phyloP scores from a whole-genome alignment of 64 coral and sea anemone genomes.

The Anthopleura sola region DNA sequence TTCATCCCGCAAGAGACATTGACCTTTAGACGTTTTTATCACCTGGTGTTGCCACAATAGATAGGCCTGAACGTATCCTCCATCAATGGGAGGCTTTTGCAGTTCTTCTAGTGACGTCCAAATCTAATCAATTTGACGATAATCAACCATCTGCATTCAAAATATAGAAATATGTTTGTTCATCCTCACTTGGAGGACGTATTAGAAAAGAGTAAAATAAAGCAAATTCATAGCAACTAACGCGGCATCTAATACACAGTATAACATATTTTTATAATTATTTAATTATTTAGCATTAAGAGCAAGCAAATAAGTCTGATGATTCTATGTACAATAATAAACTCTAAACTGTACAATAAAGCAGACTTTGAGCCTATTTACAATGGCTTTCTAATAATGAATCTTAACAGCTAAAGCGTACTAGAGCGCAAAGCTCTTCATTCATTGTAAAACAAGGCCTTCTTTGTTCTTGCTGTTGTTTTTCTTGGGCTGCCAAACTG shows the following conservation, averaged over 20 bases:
- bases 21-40: background rate
- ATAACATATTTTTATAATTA: background rate
- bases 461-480: slow-evolving; percentile 18
- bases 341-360: background rate
- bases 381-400: background rate
- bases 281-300: slow-evolving; percentile 6
- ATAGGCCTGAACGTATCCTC: background rate
- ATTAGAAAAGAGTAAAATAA: background rate
- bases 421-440: background rate
- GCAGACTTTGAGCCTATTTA: background rate
- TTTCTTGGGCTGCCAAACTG: background rate
- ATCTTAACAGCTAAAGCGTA: background rate
- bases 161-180: background rate
- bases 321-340: background rate
- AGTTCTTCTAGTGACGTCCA: background rate
- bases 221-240: background rate
- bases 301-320: background rate
- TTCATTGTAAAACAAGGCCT: background rate
- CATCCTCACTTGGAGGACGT: background rate
- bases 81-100: background rate
- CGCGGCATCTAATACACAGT: background rate
- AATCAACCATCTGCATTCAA: background rate
- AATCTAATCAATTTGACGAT: background rate
- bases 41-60: background rate
- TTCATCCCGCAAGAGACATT: background rate